Evolutionary conservation across 2,888 invertebrate species (phyloP).

Genomic region (Abrostola tripartita): DNA sequence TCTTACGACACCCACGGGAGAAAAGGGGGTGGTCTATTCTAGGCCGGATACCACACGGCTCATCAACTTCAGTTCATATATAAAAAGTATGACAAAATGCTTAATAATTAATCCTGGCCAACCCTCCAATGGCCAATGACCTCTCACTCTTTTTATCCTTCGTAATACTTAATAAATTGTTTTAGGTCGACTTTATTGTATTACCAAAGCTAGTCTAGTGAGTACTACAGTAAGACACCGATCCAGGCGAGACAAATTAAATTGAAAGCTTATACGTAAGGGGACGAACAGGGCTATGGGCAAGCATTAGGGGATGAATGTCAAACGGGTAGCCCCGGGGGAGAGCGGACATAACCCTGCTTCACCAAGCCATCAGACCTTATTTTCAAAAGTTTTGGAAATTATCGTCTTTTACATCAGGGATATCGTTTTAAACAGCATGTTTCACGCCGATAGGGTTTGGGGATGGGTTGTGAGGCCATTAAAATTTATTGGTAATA

Average conservation of each 20-base stretch:
- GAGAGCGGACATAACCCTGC: conserved; percentile 48
- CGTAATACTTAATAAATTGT: background rate
- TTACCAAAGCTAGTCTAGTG: background rate
- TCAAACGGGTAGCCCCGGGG: conserved; percentile 56
- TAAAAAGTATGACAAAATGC: too few species aligned
- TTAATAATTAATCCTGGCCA: too few species aligned
- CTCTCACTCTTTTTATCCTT: too few species aligned
- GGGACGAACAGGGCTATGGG: conserved; percentile 37
- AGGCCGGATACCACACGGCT: too few species aligned
- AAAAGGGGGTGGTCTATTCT: too few species aligned
- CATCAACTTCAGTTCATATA: too few species aligned
- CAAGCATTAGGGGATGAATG: conserved; percentile 54
- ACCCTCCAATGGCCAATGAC: too few species aligned
- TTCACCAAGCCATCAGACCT: conserved; percentile 40
- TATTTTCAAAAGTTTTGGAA: conserved; percentile 32
- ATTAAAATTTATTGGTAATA: conserved; percentile 31
- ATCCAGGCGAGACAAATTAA: conserved; percentile 34
- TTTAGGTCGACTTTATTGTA: background rate
- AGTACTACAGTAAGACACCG: background rate
- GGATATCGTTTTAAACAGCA: conserved; percentile 36
- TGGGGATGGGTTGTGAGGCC: conserved; percentile 14
- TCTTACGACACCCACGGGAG: too few species aligned
- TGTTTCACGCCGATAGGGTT: conserved; percentile 19
- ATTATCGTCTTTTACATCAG: conserved; percentile 31
- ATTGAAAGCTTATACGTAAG: conserved; percentile 39